phyloP scores from a whole-genome alignment of 2,888 invertebrate species.

The Drosophila mercatorum region DNA sequence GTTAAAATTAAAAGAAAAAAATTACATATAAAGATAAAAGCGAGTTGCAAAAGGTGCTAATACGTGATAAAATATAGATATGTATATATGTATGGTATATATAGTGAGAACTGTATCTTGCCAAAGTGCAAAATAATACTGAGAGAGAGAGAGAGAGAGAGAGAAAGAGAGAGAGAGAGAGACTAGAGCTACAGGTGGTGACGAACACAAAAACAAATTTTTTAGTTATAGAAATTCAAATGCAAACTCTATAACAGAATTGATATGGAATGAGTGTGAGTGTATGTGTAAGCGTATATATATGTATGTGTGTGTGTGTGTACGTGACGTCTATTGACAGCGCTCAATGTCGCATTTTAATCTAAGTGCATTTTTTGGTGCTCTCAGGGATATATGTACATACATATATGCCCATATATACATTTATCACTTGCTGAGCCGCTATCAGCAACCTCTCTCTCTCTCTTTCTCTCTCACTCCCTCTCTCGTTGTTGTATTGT shows the following conservation, averaged over 20 bases:
- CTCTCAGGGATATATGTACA: conserved; percentile 37
- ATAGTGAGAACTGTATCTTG: conserved; percentile 5
- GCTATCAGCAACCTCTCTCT: conserved; percentile 44
- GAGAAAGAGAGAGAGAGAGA: neutral
- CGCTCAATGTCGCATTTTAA: conserved; percentile 42
- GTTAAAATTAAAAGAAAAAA: neutral
- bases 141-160: conserved; percentile 2
- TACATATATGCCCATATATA: conserved; percentile 11
- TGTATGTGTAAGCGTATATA: conserved; percentile 7
- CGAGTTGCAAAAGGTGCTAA: conserved; percentile 38
- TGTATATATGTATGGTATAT: neutral
- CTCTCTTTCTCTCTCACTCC: neutral
- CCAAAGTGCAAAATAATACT: conserved; percentile 23
- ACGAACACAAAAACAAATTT: conserved; percentile 41
- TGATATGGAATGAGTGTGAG: conserved; percentile 4
- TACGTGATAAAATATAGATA: conserved; percentile 15
- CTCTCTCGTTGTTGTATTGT: conserved; percentile 33
- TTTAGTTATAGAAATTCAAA: conserved; percentile 47
- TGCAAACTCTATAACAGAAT: conserved; percentile 34
- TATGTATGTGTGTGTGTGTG: conserved; percentile 11
- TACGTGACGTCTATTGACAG: conserved; percentile 38
- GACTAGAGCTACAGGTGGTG: conserved; percentile 59
- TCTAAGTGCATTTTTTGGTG: conserved; percentile 41
- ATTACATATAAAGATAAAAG: neutral
- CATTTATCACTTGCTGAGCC: neutral